Evolutionary conservation across 2,113 vertebrate genomes (phyloP).

Genomic region (Tachysurus vachellii): DNA sequence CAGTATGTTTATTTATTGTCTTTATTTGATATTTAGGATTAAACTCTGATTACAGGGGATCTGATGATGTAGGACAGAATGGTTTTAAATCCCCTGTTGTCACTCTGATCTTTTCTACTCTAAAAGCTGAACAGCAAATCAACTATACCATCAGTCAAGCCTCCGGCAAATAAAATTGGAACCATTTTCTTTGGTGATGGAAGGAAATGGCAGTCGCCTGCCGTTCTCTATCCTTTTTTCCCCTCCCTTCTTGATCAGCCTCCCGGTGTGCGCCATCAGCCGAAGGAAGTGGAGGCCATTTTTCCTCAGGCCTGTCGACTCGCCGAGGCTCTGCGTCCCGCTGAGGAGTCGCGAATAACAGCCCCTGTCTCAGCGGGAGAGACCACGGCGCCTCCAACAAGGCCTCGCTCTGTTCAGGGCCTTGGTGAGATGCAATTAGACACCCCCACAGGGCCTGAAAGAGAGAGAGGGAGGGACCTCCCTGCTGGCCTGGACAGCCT

Average conservation of each 20-base stretch:
- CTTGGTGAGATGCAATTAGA: constrained; percentile 72
- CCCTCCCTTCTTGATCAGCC: constrained; percentile 39
- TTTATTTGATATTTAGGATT: constrained; percentile 1
- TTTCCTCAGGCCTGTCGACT: constrained; percentile 50
- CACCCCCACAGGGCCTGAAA: constrained; percentile 63
- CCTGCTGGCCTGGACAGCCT: constrained; percentile 61
- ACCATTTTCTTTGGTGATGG: constrained; percentile 35
- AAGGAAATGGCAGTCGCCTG: constrained; percentile 34
- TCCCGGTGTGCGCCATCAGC: constrained; percentile 51
- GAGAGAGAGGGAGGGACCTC: constrained; percentile 63
- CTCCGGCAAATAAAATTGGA: constrained; percentile 42
- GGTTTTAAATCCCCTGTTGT: constrained; percentile 19
- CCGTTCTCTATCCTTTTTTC: constrained; percentile 39
- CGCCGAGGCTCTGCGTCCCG: constrained; percentile 45
- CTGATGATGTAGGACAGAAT: background rate
- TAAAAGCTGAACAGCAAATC: constrained; percentile 32
- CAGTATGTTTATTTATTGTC: background rate
- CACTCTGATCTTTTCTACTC: constrained; percentile 33
- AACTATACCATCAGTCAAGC: constrained; percentile 40
- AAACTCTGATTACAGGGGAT: background rate
- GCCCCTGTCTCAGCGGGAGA: constrained; percentile 51
- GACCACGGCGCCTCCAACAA: constrained; percentile 64
- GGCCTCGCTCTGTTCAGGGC: constrained; percentile 65
- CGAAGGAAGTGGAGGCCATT: constrained; percentile 50
- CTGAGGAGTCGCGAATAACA: constrained; percentile 57